Base-by-base conservation (phyloP, 2,888 invertebrate genomes). In the Phortica okadai region DNA sequence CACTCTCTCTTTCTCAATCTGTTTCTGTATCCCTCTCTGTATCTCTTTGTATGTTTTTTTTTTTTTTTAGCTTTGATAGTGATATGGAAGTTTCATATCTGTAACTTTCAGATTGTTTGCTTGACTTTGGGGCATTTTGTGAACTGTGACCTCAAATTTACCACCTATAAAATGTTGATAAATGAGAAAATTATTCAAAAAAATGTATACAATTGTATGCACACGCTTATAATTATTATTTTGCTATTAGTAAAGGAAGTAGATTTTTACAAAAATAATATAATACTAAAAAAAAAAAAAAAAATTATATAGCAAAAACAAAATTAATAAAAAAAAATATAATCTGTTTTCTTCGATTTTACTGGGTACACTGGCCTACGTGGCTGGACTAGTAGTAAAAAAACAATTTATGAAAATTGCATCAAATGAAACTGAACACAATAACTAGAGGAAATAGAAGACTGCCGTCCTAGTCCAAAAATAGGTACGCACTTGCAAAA, bases 151-250 rank as follows among this genome's bases (percentile, higher is more conserved):
- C 88, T 83, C 88, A 87, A 87, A 84, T 83, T 89, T 88, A 88
- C 81, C 83, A 90, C 89, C 90, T 90, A 90, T 87, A 90, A 89
- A 88, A 88, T 89, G 87, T 86, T 84, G 87, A 85, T 84, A 86
- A 89, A 89, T 90, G 84, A 89, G 88, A 89, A 89, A 89, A 83
- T 86, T 87, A 89, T 89, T 88, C 83, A 82, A 83, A 85, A 83
- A 77, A 72, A 33, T 72, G 54, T 72, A 50, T 50, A 50, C 50
- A 50, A 50, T 50, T 50, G 8, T 50, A 50, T 50, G 50, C 50
- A 50, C 10, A 11, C 50, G 50, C 50, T 50, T 50, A 50, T 50
- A 8, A 50, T 50, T 11, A 50, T 11, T 62, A 62, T 54, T 14
- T 56, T 56, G 56, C 54, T 72, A 33, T 56, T 72, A 72, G 54